Evolutionary conservation across 2,888 invertebrate genomes (phyloP), one percentile per base, ranked within the genome.

Genomic region (Mactromeris polynyma): DNA sequence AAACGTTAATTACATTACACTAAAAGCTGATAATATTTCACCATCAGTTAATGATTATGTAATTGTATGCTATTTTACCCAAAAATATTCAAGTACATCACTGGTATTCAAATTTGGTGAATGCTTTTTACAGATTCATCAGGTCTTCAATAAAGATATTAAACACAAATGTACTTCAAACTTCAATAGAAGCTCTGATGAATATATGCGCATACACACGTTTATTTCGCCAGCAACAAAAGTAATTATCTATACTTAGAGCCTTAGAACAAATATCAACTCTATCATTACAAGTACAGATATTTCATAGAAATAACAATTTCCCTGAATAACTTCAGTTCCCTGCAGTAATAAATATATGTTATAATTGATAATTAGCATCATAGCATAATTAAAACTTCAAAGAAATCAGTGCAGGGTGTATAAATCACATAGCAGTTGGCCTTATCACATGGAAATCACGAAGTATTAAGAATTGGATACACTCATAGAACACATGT

Each of bases 381-480:
- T 26, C 58, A 38, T 26, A n/a, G 40, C 26, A 54, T 87, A 87
- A 87, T 87, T 87, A 87, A 86, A 87, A 81, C 82, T 83, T 82
- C 81, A 87, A 87, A 82, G 82, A 80, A 42, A 77, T 54, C 58
- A 54, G 78, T 82, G 78, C 86, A 87, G 77, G 82, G 77, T 51
- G 82, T 87, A 87, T 85, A 83, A 88, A 85, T 88, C 78, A 73
- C 42, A 36, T 42, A 64, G 85, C 85, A 85, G 33, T 85, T 81
- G 82, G 51, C 42, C 46, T 77, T 85, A 82, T 85, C 83, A 46
- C 17, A 36, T 17, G 36, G 36, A 36, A 73, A 73, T 73, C 73
- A 73, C 17, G 26, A 33, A 73, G 19, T 17, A 73, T 73, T 31
- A 33, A 73, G 73, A 17, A 36, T 36, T 17, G 31, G 73, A 73